Conservation (phyloP, 2,797 vertebrate species). For the Onychomys torridus region DNA sequence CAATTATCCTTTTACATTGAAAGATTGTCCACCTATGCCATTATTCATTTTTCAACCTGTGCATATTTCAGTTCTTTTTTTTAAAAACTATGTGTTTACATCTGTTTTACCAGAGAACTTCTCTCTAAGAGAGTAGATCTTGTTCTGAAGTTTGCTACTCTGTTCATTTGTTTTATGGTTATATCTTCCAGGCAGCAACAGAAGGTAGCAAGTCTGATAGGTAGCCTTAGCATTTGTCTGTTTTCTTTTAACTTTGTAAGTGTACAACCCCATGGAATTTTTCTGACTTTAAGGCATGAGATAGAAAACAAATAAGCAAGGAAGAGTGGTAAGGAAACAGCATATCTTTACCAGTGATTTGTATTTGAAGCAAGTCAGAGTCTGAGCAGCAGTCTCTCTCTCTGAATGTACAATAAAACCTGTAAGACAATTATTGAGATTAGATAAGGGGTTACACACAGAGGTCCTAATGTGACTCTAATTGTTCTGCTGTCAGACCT, state of each 20-base stretch:
- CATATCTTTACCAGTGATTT: not conserved
- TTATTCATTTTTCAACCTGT: not conserved
- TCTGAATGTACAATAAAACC: conserved; percentile 2
- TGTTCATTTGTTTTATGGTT: not conserved
- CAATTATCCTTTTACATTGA: conserved; percentile 66
- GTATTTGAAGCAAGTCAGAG: not conserved
- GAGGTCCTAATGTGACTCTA: not conserved
- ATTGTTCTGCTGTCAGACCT: not conserved
- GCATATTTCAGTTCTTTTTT: not conserved
- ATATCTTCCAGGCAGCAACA: not conserved
- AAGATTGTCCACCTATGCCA: conserved; percentile 15
- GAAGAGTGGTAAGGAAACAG: not conserved
- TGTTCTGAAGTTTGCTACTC: not conserved
- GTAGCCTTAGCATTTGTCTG: not conserved
- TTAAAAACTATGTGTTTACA: not conserved
- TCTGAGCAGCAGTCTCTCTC: not conserved
- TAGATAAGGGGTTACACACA: not conserved
- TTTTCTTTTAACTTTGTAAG: conserved; percentile 19
- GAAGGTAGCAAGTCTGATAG: not conserved
- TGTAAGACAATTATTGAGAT: not conserved
- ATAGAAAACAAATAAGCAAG: not conserved
- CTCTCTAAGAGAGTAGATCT: conserved; percentile 10
- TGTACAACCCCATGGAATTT: not conserved
- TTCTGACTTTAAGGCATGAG: not conserved
- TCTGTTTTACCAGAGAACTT: not conserved